Percentiles rank a stretch among this genome's conserved stretches.
These are phyloP conservation scores for Entomobrya proxima DNA, from an alignment of 2,888 invertebrate species.

Conservation along the genomic window DNA sequence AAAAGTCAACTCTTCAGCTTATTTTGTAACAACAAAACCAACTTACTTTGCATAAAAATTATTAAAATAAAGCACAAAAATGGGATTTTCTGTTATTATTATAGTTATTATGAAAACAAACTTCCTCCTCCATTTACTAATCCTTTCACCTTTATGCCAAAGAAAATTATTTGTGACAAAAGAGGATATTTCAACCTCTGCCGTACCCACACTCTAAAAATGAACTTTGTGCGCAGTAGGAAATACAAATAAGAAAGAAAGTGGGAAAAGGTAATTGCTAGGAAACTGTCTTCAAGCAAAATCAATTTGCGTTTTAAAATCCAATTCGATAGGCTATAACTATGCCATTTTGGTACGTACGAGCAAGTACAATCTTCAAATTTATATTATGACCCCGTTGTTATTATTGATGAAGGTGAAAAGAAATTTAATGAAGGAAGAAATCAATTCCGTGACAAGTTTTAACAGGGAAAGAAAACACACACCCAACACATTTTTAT, in stretches of 20 bases:
- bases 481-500: neutral
- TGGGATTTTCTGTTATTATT: no score
- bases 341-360: neutral
- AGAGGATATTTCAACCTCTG: no score
- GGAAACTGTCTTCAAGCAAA: conserved; percentile 26
- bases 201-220: no score
- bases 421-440: conserved; percentile 30
- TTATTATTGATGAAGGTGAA: conserved; percentile 5
- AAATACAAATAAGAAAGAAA: neutral
- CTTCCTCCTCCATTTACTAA: no score
- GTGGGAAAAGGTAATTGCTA: conserved; percentile 28
- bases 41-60: no score
- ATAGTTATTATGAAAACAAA: no score
- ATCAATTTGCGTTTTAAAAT: neutral
- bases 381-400: neutral
- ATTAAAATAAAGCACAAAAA: no score
- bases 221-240: conserved; percentile 8
- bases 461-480: neutral
- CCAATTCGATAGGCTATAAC: neutral
- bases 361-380: neutral
- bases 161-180: no score
- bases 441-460: neutral
- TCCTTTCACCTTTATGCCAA: no score
- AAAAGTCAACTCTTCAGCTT: neutral
- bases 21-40: neutral